Percentiles rank a stretch among this genome's conserved stretches.
Conservation (phyloP, 30 jellyfish, hydroid and myxozoan species). For the Hydra vulgaris region DNA sequence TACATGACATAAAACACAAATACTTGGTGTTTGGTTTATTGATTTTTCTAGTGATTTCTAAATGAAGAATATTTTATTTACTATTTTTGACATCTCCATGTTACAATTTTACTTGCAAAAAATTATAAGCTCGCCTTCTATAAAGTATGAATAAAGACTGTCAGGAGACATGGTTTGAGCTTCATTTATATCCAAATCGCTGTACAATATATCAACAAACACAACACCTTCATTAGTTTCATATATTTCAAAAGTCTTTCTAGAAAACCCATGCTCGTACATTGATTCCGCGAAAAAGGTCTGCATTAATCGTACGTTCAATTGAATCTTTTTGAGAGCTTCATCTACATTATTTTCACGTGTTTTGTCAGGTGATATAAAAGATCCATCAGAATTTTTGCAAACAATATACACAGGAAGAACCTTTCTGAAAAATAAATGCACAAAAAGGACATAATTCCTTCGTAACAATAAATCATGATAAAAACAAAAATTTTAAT, state of each 20-base stretch:
- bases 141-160: constrained; percentile 46
- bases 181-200: constrained; percentile 45
- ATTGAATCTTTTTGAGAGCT: constrained; percentile 59
- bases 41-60: constrained; percentile 4
- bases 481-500: too few relatives aligned
- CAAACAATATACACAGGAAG: constrained; percentile 70
- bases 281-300: constrained; percentile 70
- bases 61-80: neutral
- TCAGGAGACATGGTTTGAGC: constrained; percentile 70
- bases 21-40: constrained; percentile 52
- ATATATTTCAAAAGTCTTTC: constrained; percentile 53
- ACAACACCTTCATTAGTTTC: constrained; percentile 43
- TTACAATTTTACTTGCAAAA: neutral
- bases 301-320: constrained; percentile 66
- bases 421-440: constrained; percentile 8
- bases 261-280: constrained; percentile 51
- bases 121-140: constrained; percentile 29
- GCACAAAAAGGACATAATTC: too few relatives aligned
- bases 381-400: constrained; percentile 53
- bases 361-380: constrained; percentile 49
- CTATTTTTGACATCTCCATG: too few relatives aligned
- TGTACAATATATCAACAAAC: constrained; percentile 36
- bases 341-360: constrained; percentile 44
- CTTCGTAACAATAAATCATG: too few relatives aligned
- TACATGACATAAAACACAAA: constrained; percentile 82